Conservation (phyloP, 1,140 invertebrate genomes). For the Coboldia fuscipes region DNA sequence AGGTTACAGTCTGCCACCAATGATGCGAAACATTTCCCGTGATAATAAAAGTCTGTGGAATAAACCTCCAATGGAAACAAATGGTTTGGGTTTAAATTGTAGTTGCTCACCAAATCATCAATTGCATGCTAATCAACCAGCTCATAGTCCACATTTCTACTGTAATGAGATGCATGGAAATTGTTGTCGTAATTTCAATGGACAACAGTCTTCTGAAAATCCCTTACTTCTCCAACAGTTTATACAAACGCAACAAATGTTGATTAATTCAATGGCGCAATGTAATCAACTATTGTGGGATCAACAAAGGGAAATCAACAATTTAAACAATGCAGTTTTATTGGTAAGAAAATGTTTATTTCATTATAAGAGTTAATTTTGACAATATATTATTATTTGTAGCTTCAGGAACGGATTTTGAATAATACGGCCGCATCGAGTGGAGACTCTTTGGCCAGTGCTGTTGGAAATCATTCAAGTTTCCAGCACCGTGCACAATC, state of each 20-base stretch:
- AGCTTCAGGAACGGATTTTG: constrained; percentile 17
- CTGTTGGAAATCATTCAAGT: too few relatives aligned
- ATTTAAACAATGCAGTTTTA: constrained; percentile 14
- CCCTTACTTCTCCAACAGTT: constrained; percentile 26
- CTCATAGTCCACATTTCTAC: too few relatives aligned
- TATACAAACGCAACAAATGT: constrained; percentile 33
- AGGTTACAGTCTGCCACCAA: constrained; percentile 17
- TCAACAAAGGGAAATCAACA: constrained; percentile 33
- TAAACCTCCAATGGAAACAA: too few relatives aligned
- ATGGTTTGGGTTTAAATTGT: too few relatives aligned
- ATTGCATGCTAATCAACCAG: too few relatives aligned
- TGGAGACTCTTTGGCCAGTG: constrained; percentile 18
- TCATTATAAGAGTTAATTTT: neutral
- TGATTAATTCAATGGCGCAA: constrained; percentile 33
- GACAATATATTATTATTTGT: neutral
- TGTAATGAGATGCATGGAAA: too few relatives aligned
- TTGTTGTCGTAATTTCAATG: too few relatives aligned
- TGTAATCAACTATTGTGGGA: constrained; percentile 37
- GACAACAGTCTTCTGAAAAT: too few relatives aligned
- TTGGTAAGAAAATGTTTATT: constrained; percentile 8
- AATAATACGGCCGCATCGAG: constrained; percentile 7
- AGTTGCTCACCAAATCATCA: too few relatives aligned
- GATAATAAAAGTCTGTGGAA: too few relatives aligned
- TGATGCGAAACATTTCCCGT: constrained; percentile 11
- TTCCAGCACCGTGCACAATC: constrained; percentile 15